A percentile compares a stretch with the other conserved stretches of the same genome.
Evolutionary conservation across 1,140 invertebrate genomes (phyloP).

Genomic region (Anagrus nilaparvatae): DNA sequence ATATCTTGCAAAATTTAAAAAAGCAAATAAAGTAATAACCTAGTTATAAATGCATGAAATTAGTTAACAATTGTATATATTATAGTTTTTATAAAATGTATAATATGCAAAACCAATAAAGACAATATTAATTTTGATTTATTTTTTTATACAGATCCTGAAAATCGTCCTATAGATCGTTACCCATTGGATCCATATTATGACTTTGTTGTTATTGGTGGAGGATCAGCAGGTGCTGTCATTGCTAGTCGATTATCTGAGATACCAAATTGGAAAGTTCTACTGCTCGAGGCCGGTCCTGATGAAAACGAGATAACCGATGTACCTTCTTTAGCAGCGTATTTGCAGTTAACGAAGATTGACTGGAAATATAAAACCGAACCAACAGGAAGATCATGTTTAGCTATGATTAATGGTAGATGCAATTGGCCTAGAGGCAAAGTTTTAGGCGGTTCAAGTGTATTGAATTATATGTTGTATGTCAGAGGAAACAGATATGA

Average conservation of each 20-base stretch:
- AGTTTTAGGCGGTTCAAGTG: slow-evolving; percentile 79
- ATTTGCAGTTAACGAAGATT: slow-evolving; percentile 74
- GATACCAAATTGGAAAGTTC: slow-evolving; percentile 64
- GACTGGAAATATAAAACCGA: slow-evolving; percentile 92
- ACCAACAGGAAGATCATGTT: slow-evolving; percentile 69
- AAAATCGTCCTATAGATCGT: slow-evolving; percentile 55
- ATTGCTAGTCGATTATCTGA: slow-evolving; percentile 84
- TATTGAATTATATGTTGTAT: slow-evolving; percentile 94
- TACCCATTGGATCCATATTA: slow-evolving; percentile 54
- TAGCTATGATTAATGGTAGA: slow-evolving; percentile 59
- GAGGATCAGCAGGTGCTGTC: slow-evolving; percentile 87
- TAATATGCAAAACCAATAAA: too few species aligned
- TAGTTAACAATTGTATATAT: too few species aligned
- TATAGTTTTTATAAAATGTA: too few species aligned
- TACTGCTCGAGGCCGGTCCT: slow-evolving; percentile 84
- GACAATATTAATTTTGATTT: too few species aligned
- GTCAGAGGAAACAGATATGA: slow-evolving; percentile 75
- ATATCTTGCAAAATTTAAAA: too few species aligned
- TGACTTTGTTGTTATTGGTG: slow-evolving; percentile 81
- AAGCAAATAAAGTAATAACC: too few species aligned
- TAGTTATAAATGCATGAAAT: too few species aligned
- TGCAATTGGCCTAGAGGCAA: slow-evolving; percentile 81
- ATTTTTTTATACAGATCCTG: slow-evolving; percentile 48
- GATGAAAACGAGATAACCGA: slow-evolving; percentile 86
- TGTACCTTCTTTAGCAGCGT: slow-evolving; percentile 78